phyloP scores from a whole-genome alignment of 2,113 vertebrate genomes.

The Mastomys coucha region DNA sequence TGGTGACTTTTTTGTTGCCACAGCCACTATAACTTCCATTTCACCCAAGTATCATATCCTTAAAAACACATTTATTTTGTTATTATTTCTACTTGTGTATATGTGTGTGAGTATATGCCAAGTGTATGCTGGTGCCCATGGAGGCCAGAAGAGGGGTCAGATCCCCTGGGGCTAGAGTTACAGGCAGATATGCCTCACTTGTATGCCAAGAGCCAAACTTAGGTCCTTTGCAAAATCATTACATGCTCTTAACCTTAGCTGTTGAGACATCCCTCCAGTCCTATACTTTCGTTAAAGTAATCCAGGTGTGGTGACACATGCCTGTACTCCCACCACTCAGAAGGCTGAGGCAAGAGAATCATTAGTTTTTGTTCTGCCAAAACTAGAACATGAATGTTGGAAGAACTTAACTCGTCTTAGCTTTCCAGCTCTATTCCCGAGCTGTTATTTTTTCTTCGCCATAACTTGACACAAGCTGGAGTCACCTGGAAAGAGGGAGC shows the following conservation, averaged over 20 bases:
- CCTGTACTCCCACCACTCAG: background rate
- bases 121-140: background rate
- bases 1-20: background rate
- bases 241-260: background rate
- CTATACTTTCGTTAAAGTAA: background rate
- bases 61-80: background rate
- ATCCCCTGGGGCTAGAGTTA: background rate
- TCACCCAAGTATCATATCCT: background rate
- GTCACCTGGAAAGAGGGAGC: background rate
- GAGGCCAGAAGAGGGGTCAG: background rate
- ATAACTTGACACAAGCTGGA: background rate
- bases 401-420: background rate
- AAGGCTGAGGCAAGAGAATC: background rate
- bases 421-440: constrained; percentile 1
- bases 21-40: no score
- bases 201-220: background rate
- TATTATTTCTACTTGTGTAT: background rate
- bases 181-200: background rate
- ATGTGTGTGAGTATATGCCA: background rate
- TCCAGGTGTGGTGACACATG: background rate
- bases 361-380: constrained; percentile 16
- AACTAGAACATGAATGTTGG: background rate
- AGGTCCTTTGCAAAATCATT: background rate
- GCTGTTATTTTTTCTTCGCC: background rate
- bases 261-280: background rate